These are phyloP conservation scores for Leptopilina clavipes DNA, from an alignment of 1,140 invertebrate species.

Conservation along the genomic window DNA sequence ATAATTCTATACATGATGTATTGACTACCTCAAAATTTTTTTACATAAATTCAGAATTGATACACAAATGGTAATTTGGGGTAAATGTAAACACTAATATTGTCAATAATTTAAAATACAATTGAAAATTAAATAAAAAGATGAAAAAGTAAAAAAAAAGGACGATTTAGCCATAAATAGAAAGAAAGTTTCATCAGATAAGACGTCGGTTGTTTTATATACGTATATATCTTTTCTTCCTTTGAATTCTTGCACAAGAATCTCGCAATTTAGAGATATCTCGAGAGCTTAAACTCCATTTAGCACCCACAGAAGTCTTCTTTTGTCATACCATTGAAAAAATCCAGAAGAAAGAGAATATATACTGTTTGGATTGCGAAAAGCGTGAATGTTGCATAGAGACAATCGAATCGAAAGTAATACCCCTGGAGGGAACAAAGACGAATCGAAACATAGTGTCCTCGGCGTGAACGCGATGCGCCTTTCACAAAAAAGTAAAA, in stretches of 20 bases:
- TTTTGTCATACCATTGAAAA: constrained; percentile 8
- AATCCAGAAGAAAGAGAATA: not conserved
- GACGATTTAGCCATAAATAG: not conserved
- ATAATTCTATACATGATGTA: no score
- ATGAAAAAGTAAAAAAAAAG: not conserved
- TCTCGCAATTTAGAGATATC: constrained; percentile 26
- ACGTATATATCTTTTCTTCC: not conserved
- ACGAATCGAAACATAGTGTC: constrained; percentile 44
- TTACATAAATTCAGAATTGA: no score
- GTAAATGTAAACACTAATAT: no score
- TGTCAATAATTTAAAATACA: no score
- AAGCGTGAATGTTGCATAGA: constrained; percentile 31
- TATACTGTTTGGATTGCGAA: constrained; percentile 29
- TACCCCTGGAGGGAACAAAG: constrained; percentile 42
- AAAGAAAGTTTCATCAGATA: constrained; percentile 7
- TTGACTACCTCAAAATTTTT: no score
- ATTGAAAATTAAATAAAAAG: not conserved
- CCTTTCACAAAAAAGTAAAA: constrained; percentile 50
- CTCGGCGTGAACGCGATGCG: constrained; percentile 42
- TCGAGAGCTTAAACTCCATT: constrained; percentile 13
- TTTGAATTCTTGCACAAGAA: constrained; percentile 17
- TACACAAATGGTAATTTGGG: no score
- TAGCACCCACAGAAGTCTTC: constrained; percentile 29
- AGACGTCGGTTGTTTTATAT: not conserved
- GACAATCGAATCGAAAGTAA: constrained; percentile 37